Evolutionary conservation across 2,888 invertebrate genomes (phyloP), one percentile per base, ranked within the genome.

Genomic region (Trichacis sp.): DNA sequence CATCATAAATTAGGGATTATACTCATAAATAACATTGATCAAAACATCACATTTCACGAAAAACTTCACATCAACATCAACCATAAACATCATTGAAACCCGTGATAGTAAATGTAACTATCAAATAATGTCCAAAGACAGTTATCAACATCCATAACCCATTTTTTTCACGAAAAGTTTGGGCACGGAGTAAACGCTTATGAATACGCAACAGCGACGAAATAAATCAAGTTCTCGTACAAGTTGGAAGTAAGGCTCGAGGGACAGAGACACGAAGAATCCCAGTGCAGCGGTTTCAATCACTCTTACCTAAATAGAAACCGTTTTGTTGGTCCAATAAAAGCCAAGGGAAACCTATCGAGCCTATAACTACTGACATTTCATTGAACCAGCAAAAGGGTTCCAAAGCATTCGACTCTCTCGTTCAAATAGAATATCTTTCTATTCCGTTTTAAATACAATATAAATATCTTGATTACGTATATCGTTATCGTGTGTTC

Each of bases 381-480:
- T 18, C 30, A 11, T 17, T 18, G 38, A 36, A 19, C 63, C 67
- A 67, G 46, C 63, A 60, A 63, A 50, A 14, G 20, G 43, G 19
- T 48, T 52, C 29, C 18, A 19, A 9, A 43, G 43, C n/a, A 43
- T 17, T 19, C 19, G 43, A 43, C 43, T 42, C 18, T 50, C 45
- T n/a, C 43, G n/a, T 46, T 70, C 72, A 71, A 71, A 73, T 73
- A 73, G 62, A 69, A 66, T 66, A 66, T 67, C 64, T 70, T 53
- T 71, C 63, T 70, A 70, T 71, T 66, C 63, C 55, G 65, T 69
- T 62, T 68, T 73, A 71, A 73, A 67, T 70, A 67, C 70, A 72
- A 74, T 76, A 77, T 74, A 81, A 58, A 76, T 77, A 78, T 78
- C 74, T 75, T 74, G 76, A 75, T 81, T 80, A 78, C 79, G 83